Evolutionary conservation across 2,113 vertebrate genomes (phyloP).

Genomic region (Hipposideros armiger): DNA sequence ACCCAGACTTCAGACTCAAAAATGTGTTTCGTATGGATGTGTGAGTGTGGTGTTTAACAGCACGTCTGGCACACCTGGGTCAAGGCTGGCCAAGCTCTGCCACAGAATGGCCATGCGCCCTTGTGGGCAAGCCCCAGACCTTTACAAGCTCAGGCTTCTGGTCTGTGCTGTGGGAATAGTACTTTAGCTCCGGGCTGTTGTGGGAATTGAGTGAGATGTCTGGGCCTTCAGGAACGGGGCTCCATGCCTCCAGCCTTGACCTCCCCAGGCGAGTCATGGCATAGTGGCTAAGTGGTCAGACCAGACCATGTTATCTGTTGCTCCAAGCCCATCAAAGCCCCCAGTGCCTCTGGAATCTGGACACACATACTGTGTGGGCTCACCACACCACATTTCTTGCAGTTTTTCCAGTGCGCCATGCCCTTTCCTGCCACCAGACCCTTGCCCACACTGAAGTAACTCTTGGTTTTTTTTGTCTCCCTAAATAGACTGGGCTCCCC

Average conservation of each 20-base stretch:
- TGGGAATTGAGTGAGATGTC: neutral
- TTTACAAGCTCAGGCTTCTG: neutral
- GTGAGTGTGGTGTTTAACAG: neutral
- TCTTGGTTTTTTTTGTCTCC: neutral
- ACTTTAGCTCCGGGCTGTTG: neutral
- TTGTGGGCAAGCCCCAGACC: neutral
- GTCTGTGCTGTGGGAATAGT: neutral
- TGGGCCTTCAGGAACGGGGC: neutral
- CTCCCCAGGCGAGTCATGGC: neutral
- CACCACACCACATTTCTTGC: fast-evolving
- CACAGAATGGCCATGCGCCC: fast-evolving
- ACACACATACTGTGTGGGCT: fast-evolving
- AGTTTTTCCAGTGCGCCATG: neutral
- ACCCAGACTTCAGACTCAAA: neutral
- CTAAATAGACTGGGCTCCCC: neutral
- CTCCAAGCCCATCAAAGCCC: neutral
- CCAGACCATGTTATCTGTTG: neutral
- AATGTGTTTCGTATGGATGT: neutral
- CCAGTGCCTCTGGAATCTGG: neutral
- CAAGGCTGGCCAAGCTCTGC: neutral
- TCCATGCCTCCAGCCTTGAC: neutral
- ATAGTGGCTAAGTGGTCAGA: neutral
- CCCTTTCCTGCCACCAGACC: neutral
- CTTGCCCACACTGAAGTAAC: neutral
- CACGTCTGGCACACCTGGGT: neutral